A percentile compares a stretch with the other conserved stretches of the same genome.
These are phyloP conservation scores for Morpho achilles DNA, from an alignment of 2,888 invertebrate genomes.

Conservation along the genomic window DNA sequence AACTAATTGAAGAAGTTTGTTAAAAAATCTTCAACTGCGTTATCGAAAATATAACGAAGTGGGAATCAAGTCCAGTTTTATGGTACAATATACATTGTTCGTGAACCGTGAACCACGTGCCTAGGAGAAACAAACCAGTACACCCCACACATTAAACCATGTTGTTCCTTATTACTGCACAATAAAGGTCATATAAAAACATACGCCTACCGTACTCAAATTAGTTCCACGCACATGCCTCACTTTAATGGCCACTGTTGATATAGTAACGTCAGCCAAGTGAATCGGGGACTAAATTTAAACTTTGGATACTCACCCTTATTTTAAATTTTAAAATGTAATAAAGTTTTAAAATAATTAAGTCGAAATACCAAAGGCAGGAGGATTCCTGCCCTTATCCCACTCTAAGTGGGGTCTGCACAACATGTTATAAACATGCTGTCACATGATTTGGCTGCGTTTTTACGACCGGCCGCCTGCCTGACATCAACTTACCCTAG, in stretches of 20 bases:
- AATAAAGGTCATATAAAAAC: conserved; percentile 13
- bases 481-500: too few species aligned
- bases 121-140: conserved; percentile 12
- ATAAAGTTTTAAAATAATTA: background rate
- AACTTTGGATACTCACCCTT: conserved; percentile 22
- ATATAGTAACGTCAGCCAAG: conserved; percentile 29
- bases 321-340: conserved; percentile 12
- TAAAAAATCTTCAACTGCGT: too few species aligned
- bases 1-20: too few species aligned
- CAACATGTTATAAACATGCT: too few species aligned
- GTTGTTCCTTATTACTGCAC: conserved; percentile 12
- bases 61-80: background rate
- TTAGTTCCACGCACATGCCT: conserved; percentile 36
- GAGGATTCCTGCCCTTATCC: too few species aligned
- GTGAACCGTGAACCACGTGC: conserved; percentile 13
- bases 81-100: conserved; percentile 14
- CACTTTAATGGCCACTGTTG: conserved; percentile 30
- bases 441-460: too few species aligned
- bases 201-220: conserved; percentile 20
- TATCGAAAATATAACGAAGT: background rate
- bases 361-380: too few species aligned
- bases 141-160: background rate
- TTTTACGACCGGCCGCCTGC: too few species aligned
- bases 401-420: too few species aligned
- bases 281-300: conserved; percentile 28